Evolutionary conservation across 1,140 invertebrate genomes (phyloP), one percentile per base, ranked within the genome.

Genomic region (Ostrea denselamellosa): DNA sequence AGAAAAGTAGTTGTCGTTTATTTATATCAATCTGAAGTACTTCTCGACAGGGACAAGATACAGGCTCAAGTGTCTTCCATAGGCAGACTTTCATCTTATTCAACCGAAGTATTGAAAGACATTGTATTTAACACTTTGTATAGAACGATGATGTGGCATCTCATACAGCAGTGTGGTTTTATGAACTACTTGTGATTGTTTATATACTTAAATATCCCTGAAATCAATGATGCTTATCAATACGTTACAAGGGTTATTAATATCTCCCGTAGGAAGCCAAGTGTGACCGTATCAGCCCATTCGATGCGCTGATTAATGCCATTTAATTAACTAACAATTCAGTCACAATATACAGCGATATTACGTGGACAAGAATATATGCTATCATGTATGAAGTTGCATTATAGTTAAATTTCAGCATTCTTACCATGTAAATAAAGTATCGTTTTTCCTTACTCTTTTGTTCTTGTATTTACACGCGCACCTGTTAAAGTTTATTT

Each of bases 21-120:
- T 77, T 77, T 77, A 77, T 77, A 77, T 77, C 68, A 77, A 34
- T 77, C 68, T 77, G 22, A 77, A 77, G 68, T 77, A 25, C 25
- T 10, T 77, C 68, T 77, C 68, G n/a, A 77, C 22, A 14, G 25
- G 25, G 68, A 77, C 68, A 77, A 77, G 68, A 77, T 77, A 77
- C 25, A 28, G 17, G 12, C 25, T 77, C 28, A 77, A 77, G 68
- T 77, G 25, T 77, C 68, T 77, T 77, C 25, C 25, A 19, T 14
- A 77, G 14, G 25, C 58, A 34, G 68, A 14, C 68, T 77, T 77
- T 77, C 68, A 77, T 77, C 68, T 77, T 77, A 28, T 34, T 34
- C 68, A 77, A 77, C 68, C 68, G 14, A 77, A 22, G 68, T 34
- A 77, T 77, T 77, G 68, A 77, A 28, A 77, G 68, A 77, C 34